Base-by-base conservation (phyloP, 2,888 invertebrate species). In the Andrena marginata region DNA sequence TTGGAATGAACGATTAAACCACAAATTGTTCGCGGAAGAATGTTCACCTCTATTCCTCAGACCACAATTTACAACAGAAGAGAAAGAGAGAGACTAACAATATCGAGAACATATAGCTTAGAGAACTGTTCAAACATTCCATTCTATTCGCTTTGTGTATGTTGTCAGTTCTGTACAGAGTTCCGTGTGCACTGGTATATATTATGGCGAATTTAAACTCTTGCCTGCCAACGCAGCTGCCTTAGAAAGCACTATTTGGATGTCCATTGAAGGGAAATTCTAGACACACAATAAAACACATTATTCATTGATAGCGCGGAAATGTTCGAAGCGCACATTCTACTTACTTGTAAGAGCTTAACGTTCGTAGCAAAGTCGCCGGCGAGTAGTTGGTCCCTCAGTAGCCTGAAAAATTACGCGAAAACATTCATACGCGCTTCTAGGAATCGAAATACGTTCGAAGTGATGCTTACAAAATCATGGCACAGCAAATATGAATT, bases 291-390 rank as follows among this genome's bases (percentile, higher is more conserved):
- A 72, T 62, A 71, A 56, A 75, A 35, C 49, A 16, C 2, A n/a
- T 29, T 7, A 2, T 42, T 35, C 26, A 31, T 56, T 23, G 49
- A 72, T 54, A 48, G 49, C 63, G 23, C 29, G 2, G 4, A 20
- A 59, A 20, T 20, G 1, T 8, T 62, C 5, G 29, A 51, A 62
- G 2, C n/a, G 0, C 8, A 26, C 1, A 8, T 56, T 33, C 64
- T 1, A 64, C 76, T 83, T 92, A 96, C 96, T 95, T 99, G 99
- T 35, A 99, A 95, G 13, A 99, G 95, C 94, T 99, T 99, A 68
- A 99, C 97, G 94, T 98, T 99, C 35, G 97, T 96, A 70, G 99
- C 97, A 94, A 99, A 99, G 94, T 99, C 99, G 71, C 97, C 97
- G 74, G 95, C 95, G 74, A 99, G 95, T 82, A 99, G 95, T 89